These are phyloP conservation scores for Bellardia pandia DNA, from an alignment of 2,888 invertebrate species.

Conservation along the genomic window DNA sequence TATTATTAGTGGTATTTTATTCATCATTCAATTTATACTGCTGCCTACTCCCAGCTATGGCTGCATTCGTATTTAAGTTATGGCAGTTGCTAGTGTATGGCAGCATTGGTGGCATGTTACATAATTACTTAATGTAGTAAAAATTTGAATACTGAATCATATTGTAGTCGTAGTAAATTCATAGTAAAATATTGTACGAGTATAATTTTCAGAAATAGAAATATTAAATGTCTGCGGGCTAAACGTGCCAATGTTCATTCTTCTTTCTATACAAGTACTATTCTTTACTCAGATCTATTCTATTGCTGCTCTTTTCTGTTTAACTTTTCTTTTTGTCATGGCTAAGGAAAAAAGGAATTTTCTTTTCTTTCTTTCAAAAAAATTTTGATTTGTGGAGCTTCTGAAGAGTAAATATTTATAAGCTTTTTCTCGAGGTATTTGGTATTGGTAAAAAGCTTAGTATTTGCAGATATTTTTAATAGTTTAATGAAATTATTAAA, in stretches of 20 bases:
- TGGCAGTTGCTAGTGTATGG: not conserved
- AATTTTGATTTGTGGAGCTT: too few species aligned
- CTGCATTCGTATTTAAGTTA: not conserved
- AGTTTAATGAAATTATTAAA: too few species aligned
- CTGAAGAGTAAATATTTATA: too few species aligned
- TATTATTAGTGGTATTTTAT: conserved; percentile 67
- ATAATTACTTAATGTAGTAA: conserved; percentile 42
- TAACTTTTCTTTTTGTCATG: not conserved
- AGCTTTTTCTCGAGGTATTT: too few species aligned
- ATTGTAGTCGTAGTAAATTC: conserved; percentile 57
- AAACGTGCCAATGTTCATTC: conserved; percentile 67
- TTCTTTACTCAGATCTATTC: conserved; percentile 40
- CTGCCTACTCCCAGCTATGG: conserved; percentile 19
- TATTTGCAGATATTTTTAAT: too few species aligned
- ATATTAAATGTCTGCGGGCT: conserved; percentile 72
- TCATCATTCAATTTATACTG: conserved; percentile 43
- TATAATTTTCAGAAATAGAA: conserved; percentile 62
- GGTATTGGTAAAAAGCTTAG: too few species aligned
- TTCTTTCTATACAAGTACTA: conserved; percentile 23
- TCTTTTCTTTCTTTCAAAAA: not conserved
- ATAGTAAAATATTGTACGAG: conserved; percentile 64
- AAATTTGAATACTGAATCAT: conserved; percentile 29
- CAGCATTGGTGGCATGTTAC: conserved; percentile 20
- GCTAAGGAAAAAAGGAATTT: not conserved
- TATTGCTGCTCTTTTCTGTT: conserved; percentile 15